Conservation (phyloP, 64 coral and sea anemone genomes). For the Stichodactyla mertensii region DNA sequence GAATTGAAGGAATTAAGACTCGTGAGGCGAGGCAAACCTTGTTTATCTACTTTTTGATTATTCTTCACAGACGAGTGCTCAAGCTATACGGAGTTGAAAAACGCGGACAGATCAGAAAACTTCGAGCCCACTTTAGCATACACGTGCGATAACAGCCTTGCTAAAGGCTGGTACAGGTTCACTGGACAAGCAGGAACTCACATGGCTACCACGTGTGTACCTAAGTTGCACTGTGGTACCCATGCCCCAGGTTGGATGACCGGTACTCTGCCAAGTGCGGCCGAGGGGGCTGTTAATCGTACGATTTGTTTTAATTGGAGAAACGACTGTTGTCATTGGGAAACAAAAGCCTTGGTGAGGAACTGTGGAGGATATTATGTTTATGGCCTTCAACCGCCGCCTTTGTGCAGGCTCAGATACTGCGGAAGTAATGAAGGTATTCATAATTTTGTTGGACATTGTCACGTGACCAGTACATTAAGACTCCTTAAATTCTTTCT, state of each 20-base stretch:
- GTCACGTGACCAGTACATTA: too few relatives aligned
- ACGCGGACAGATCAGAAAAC: constrained; percentile 14
- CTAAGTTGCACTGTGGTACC: constrained; percentile 23
- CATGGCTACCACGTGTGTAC: constrained; percentile 40
- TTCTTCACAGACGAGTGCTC: constrained; percentile 21
- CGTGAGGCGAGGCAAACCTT: background rate
- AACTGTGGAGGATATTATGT: constrained; percentile 49
- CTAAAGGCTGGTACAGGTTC: constrained; percentile 35
- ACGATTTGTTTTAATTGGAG: constrained; percentile 15
- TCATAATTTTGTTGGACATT: too few relatives aligned
- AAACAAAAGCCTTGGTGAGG: constrained; percentile 1
- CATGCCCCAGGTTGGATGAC: constrained; percentile 36
- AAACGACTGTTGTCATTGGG: constrained; percentile 23
- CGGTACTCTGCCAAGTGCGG: constrained; percentile 19
- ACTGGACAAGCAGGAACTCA: constrained; percentile 38
- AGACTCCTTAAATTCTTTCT: too few relatives aligned
- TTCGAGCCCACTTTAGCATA: background rate
- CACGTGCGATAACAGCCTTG: background rate
- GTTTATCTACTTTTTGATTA: background rate
- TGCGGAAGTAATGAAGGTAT: constrained; percentile 1
- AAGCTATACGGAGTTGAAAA: background rate
- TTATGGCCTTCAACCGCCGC: constrained; percentile 15
- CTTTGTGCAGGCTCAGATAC: background rate
- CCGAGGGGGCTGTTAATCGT: constrained; percentile 19
- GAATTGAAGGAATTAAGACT: background rate